These are phyloP conservation scores for Chloropsis cyanopogon DNA, from an alignment of 2,113 vertebrate species.

Conservation along the genomic window DNA sequence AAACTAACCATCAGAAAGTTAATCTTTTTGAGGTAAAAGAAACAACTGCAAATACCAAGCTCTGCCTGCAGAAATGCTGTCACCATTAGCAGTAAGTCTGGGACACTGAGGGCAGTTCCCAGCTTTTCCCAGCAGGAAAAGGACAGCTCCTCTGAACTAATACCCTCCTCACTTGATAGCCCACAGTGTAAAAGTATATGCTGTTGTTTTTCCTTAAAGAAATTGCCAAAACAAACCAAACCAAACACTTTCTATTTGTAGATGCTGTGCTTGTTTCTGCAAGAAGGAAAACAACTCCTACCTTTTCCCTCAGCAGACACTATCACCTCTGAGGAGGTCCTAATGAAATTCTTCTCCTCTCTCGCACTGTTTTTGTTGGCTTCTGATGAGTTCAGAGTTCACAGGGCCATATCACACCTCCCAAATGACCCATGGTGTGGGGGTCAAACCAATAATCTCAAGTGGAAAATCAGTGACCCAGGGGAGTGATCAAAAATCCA, in stretches of 20 bases:
- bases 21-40: not conserved
- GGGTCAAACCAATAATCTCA: constrained; percentile 64
- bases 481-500: constrained; percentile 59
- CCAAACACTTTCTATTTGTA: constrained; percentile 8
- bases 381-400: constrained; percentile 66
- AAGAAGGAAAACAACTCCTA: constrained; percentile 6
- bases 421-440: constrained; percentile 45
- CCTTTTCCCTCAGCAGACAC: not conserved
- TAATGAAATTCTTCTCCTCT: constrained; percentile 65
- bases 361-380: constrained; percentile 52
- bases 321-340: constrained; percentile 32
- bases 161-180: not conserved
- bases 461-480: constrained; percentile 60
- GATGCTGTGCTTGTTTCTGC: constrained; percentile 15
- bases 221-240: not conserved
- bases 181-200: not conserved
- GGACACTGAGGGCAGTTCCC: not conserved
- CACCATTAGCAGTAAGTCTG: not conserved
- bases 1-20: not conserved
- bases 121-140: not conserved
- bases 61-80: not conserved
- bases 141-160: not conserved
- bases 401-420: constrained; percentile 59
- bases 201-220: constrained; percentile 30
- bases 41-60: not conserved